Evolutionary conservation across 53 echinoderm and acorn worm species (phyloP).

Genomic region (Patiria pectinifera): DNA sequence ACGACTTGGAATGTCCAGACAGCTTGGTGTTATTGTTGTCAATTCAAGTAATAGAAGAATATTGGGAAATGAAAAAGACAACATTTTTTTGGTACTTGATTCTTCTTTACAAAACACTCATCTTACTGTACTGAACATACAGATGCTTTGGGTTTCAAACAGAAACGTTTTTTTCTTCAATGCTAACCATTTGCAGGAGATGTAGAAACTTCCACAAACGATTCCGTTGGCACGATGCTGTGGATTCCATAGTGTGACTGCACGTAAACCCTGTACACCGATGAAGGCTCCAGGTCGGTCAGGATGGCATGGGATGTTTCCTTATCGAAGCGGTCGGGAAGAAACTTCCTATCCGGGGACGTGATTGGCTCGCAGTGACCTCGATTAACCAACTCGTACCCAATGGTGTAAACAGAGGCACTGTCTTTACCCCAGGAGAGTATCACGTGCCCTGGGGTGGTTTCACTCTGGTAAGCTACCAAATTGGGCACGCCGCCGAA

Average conservation of each 20-base stretch:
- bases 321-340: neutral
- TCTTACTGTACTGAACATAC: neutral
- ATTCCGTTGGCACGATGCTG: conserved; percentile 8
- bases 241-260: conserved; percentile 36
- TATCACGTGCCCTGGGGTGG: conserved; percentile 3
- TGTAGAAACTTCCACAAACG: conserved; percentile 3
- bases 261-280: conserved; percentile 33
- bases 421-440: conserved; percentile 29
- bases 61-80: no score
- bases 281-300: conserved; percentile 21
- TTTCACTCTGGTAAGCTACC: neutral
- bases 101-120: no score
- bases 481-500: conserved; percentile 28
- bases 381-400: conserved; percentile 25
- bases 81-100: no score
- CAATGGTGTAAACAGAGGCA: conserved; percentile 33
- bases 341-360: neutral
- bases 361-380: conserved; percentile 36
- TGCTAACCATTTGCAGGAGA: neutral
- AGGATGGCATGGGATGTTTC: conserved; percentile 3
- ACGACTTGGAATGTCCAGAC: neutral
- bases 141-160: neutral
- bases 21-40: no score
- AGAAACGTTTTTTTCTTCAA: neutral
- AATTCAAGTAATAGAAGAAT: no score